Evolutionary conservation across 2,797 vertebrate genomes (phyloP).

Genomic region (Brachymystax lenok): DNA sequence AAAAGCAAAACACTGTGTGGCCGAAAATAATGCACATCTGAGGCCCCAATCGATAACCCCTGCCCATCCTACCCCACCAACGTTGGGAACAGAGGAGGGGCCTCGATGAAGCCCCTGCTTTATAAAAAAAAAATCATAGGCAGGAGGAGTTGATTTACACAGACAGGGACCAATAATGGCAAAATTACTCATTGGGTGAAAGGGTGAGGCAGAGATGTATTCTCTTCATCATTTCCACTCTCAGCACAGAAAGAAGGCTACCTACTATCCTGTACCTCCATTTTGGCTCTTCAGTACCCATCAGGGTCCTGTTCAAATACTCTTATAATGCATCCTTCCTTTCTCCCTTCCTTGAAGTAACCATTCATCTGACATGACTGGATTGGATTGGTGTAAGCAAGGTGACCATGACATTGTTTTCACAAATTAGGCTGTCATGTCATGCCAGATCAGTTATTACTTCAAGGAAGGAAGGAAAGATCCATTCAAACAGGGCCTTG

Average conservation of each 20-base stretch:
- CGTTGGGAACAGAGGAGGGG: constrained; percentile 16
- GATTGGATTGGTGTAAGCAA: neutral
- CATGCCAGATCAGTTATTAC: constrained; percentile 1
- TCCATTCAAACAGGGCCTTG: constrained; percentile 1
- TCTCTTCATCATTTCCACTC: constrained; percentile 52
- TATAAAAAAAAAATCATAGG: constrained; percentile 72
- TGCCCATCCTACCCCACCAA: constrained; percentile 1
- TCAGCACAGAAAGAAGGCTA: constrained; percentile 21
- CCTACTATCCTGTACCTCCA: neutral
- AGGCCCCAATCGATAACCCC: constrained; percentile 68
- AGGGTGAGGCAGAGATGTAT: constrained; percentile 33
- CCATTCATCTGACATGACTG: neutral
- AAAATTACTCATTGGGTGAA: constrained; percentile 60
- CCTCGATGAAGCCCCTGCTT: constrained; percentile 63
- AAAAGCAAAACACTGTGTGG: constrained; percentile 50
- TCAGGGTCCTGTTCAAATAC: neutral
- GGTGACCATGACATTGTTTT: neutral
- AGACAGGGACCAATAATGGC: constrained; percentile 57
- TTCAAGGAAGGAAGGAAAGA: neutral
- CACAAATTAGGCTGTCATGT: neutral
- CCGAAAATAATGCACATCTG: constrained; percentile 64
- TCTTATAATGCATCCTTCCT: neutral
- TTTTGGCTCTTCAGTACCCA: neutral
- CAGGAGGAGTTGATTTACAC: constrained; percentile 58
- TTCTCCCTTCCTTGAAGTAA: neutral